Base-by-base conservation (phyloP, 2,888 invertebrate genomes). In the Drosophila affinis region DNA sequence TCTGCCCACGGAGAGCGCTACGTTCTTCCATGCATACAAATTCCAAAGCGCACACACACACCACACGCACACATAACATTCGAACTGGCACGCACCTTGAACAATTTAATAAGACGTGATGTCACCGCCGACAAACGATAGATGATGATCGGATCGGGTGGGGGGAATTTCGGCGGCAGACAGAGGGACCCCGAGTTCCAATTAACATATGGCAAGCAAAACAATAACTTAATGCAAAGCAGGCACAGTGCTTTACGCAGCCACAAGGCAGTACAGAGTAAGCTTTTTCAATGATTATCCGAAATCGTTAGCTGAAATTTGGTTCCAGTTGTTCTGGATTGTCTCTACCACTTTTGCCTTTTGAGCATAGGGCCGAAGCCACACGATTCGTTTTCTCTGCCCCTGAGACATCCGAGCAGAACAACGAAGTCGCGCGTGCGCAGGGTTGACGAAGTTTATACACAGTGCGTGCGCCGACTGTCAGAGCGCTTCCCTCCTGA, bases 401-500 rank as follows among this genome's bases (percentile, higher is more conserved):
- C 21, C 0, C 21, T 21, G 21, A 3, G 21, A 21, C 21, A 21
- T 21, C 21, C 21, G 21, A 21, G 21, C 21, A 21, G 21, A 3
- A 21, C 3, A 21, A 21, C 21, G 21, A 21, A 21, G 21, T 3
- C 21, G 21, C 3, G 21, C 3, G 21, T 21, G 21, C 21, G 3
- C 21, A 21, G 21, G 21, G 21, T 3, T 3, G 21, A 21, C 21
- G 18, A 18, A 18, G 18, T 18, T 18, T 18, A 18, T 18, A 2
- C 18, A 18, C 18, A 2, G 18, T 18, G 18, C 18, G 18, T 18
- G 18, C 2, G 18, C 18, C 18, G 18, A 18, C 18, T 18, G 18
- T 18, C 18, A 18, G 18, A 18, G 96, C 96, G 82, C 94, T 94
- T 0, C 95, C 96, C 91, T 95, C 94, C 84, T 95, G 95, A 82